These are phyloP conservation scores for Lasioglossum marginatum DNA, from an alignment of 2,888 invertebrate genomes.

Conservation along the genomic window DNA sequence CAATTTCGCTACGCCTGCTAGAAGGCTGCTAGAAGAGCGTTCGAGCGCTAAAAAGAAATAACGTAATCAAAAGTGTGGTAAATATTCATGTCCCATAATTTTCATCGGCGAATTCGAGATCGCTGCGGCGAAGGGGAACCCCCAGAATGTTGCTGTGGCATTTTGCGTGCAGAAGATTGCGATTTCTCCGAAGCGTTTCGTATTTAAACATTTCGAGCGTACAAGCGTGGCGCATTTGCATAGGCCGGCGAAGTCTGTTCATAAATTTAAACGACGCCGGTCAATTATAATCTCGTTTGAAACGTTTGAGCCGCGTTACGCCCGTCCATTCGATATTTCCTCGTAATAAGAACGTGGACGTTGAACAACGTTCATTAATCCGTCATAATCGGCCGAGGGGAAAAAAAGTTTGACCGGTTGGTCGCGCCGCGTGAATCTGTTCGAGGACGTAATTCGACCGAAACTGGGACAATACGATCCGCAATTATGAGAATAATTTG, in stretches of 20 bases:
- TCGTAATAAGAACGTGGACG: background rate
- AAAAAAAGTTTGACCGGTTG: background rate
- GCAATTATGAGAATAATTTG: background rate
- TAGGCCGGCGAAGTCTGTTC: conserved; percentile 15
- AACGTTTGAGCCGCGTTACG: conserved; percentile 31
- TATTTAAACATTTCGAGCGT: conserved; percentile 42
- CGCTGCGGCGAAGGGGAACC: background rate
- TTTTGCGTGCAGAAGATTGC: conserved; percentile 55
- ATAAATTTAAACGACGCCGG: conserved; percentile 24
- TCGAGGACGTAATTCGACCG: background rate
- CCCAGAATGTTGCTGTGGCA: background rate
- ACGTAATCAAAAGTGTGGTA: background rate
- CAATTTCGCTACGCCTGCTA: background rate
- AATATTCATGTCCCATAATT: background rate
- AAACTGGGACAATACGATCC: background rate
- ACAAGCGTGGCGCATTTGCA: conserved; percentile 44
- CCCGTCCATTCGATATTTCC: conserved; percentile 25
- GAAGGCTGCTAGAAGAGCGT: background rate
- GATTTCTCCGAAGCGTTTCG: conserved; percentile 41
- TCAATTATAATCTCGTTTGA: conserved; percentile 49
- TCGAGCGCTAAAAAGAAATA: background rate
- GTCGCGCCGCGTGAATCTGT: background rate
- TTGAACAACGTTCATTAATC: background rate
- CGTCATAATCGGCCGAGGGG: background rate
- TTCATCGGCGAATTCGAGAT: background rate